These are phyloP conservation scores for Enteromius radiatus DNA, from an alignment of 2,797 vertebrate species.

Conservation along the genomic window DNA sequence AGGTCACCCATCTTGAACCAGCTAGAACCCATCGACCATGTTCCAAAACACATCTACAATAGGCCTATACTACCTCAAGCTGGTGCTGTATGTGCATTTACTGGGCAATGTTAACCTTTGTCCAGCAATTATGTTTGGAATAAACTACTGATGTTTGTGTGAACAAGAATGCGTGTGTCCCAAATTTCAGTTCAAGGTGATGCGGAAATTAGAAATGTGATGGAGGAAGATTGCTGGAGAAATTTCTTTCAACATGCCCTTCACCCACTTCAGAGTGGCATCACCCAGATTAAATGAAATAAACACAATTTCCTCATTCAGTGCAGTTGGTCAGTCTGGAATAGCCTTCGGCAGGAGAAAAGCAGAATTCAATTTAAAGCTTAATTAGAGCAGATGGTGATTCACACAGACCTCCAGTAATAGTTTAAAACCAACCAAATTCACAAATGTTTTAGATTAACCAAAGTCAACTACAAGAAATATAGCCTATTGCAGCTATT, in stretches of 20 bases:
- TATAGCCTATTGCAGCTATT: background rate
- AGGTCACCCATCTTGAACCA: background rate
- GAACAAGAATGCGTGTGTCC: background rate
- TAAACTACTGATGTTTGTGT: conserved; percentile 33
- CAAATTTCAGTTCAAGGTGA: conserved; percentile 26
- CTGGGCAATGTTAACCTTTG: background rate
- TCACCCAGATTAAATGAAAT: conserved; percentile 28
- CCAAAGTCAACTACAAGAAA: background rate
- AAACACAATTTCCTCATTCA: conserved; percentile 40
- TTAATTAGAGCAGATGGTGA: conserved; percentile 31
- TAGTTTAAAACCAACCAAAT: background rate
- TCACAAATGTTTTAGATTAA: background rate
- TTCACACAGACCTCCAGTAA: conserved; percentile 19
- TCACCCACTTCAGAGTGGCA: conserved; percentile 20
- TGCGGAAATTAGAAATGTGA: conserved; percentile 23
- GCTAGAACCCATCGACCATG: background rate
- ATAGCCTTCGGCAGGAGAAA: background rate
- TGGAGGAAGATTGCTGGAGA: conserved; percentile 9
- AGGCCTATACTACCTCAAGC: background rate
- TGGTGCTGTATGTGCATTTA: background rate
- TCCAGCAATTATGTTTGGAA: conserved; percentile 24
- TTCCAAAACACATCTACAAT: background rate
- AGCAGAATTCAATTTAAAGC: conserved; percentile 14
- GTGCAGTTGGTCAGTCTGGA: background rate
- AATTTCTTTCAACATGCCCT: conserved; percentile 10